Conservation (phyloP, 1,140 invertebrate species). For the Tenebrio molitor region DNA sequence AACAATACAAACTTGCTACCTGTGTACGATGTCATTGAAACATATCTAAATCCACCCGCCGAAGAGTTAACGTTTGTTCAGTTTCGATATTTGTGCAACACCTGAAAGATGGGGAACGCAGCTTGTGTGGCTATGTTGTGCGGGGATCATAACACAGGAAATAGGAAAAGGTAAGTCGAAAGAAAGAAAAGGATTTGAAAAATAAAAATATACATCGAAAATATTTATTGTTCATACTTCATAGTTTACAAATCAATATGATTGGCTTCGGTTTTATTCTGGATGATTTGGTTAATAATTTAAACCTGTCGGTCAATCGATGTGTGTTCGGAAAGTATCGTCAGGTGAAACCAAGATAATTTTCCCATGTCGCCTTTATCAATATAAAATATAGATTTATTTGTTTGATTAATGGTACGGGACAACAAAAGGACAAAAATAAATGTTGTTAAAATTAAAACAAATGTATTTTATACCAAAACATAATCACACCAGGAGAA, state of each 20-base stretch:
- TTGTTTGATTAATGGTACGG: no score
- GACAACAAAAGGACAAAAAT: no score
- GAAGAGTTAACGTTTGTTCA: neutral
- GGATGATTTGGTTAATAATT: neutral
- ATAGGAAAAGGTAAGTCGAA: slow-evolving; percentile 19
- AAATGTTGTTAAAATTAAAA: no score
- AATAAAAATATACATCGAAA: no score
- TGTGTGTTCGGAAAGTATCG: neutral
- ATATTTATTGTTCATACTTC: neutral
- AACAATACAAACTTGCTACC: slow-evolving; percentile 29
- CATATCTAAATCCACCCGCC: neutral
- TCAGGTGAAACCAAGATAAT: neutral
- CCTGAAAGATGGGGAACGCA: slow-evolving; percentile 32
- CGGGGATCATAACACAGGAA: neutral
- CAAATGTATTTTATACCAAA: no score
- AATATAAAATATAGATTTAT: no score
- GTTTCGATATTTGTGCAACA: slow-evolving; percentile 25
- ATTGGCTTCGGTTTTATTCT: neutral
- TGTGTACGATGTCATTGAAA: slow-evolving; percentile 30
- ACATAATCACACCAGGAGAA: no score
- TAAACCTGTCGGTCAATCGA: neutral
- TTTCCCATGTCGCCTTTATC: neutral
- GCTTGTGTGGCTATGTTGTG: slow-evolving; percentile 28
- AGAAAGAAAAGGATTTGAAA: no score
- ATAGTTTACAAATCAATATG: no score